Percentiles rank a stretch among this genome's conserved stretches.
Conservation (phyloP, 2,113 vertebrate species). For the Lynx canadensis region DNA sequence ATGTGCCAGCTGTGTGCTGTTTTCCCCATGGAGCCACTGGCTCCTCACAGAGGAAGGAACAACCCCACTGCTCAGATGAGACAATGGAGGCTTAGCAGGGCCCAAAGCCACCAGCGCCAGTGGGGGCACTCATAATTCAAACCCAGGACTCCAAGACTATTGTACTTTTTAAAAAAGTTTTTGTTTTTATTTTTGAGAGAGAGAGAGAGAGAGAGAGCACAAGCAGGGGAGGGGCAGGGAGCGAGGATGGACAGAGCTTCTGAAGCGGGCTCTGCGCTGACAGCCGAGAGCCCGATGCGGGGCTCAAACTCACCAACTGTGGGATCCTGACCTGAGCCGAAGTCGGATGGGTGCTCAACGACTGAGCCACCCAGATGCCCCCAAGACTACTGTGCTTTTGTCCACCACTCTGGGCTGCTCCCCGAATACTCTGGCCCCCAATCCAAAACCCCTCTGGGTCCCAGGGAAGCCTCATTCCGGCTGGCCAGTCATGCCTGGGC, state of each 20-base stretch:
- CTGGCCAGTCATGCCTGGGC: neutral
- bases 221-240: too few relatives aligned
- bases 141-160: neutral
- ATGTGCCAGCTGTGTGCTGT: neutral
- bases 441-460: neutral
- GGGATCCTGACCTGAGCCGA: too few relatives aligned
- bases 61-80: neutral
- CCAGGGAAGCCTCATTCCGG: neutral
- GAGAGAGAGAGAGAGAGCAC: too few relatives aligned
- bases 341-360: too few relatives aligned
- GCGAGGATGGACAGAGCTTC: too few relatives aligned
- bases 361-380: too few relatives aligned
- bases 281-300: too few relatives aligned
- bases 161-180: neutral
- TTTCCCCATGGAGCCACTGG: rapidly evolving
- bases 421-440: neutral
- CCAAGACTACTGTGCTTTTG: neutral
- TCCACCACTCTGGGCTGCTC: neutral
- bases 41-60: neutral
- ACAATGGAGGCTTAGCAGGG: neutral
- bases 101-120: neutral
- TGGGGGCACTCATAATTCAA: neutral
- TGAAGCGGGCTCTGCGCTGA: too few relatives aligned
- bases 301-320: too few relatives aligned
- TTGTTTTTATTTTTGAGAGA: too few relatives aligned